phyloP scores from a whole-genome alignment of 92 coral and sea anemone genomes.

The Zoanthus sansibaricus region DNA sequence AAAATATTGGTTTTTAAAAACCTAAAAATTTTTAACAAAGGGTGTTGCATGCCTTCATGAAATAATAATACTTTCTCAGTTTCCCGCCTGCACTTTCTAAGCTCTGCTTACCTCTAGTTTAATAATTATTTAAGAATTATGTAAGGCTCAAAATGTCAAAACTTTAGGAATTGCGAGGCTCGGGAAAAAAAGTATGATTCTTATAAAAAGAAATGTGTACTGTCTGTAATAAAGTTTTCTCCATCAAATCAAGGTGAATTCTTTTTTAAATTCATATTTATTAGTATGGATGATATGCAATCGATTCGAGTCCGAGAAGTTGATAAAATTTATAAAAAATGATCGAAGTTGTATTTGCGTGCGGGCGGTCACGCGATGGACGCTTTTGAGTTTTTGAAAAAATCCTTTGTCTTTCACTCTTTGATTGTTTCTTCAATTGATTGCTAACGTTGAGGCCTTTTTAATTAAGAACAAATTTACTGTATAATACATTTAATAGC shows the following conservation, averaged over 20 bases:
- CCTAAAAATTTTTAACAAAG: not conserved
- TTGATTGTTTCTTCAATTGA: too few species aligned
- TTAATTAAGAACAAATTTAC: slow-evolving; percentile 15
- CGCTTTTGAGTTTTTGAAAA: too few species aligned
- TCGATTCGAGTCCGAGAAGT: slow-evolving; percentile 35
- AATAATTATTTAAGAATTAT: too few species aligned
- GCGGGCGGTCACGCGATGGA: slow-evolving; percentile 4
- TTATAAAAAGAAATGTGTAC: too few species aligned
- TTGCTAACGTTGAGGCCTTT: not conserved
- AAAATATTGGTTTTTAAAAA: too few species aligned
- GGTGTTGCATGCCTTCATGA: not conserved
- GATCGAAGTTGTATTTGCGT: not conserved
- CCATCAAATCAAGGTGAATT: slow-evolving; percentile 9
- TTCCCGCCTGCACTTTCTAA: too few species aligned
- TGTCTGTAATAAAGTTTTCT: not conserved
- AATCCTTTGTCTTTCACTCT: too few species aligned
- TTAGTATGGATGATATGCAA: slow-evolving; percentile 16
- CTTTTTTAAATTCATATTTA: slow-evolving; percentile 22
- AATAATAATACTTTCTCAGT: too few species aligned
- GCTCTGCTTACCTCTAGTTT: too few species aligned
- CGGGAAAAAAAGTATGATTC: too few species aligned
- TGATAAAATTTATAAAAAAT: not conserved
- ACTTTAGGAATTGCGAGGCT: not conserved
- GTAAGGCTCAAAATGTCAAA: too few species aligned
- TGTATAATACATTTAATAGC: not conserved